Evolutionary conservation across 2,888 invertebrate species (phyloP), one percentile per base, ranked within the genome.

Genomic region (Xylophagus ater): DNA sequence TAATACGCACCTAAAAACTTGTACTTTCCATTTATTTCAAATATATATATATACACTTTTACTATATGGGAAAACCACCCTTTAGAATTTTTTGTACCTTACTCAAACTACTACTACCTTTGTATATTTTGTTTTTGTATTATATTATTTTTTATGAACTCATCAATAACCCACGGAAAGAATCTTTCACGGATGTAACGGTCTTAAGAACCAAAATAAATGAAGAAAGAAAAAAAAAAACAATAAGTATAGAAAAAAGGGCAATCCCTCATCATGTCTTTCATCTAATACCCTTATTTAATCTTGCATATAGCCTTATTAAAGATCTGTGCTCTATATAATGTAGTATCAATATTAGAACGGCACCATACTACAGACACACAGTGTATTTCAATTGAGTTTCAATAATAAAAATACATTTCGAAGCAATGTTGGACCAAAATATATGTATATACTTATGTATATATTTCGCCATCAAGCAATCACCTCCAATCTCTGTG

Each of bases 251-350:
- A 36, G 10, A 30, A 15, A 47, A 43, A 32, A 40, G 40, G 45
- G 44, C 47, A 46, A 46, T 47, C 47, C 47, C 45, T 49, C 49
- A 49, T 47, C 44, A 39, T 46, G 41, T 45, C 38, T 44, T 37
- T 36, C 41, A n/a, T 33, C 41, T 49, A 47, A 49, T 49, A 47
- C 49, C 49, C 47, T 46, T 49, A 49, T 47, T 49, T 49, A 49
- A 49, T 49, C 49, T 45, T 46, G 43, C 45, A 45, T 45, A 47
- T 44, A 46, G 45, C 46, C 47, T 49, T 47, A 47, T 49, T 49
- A 49, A 44, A n/a, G n/a, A n/a, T n/a, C n/a, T n/a, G n/a, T n/a
- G n/a, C n/a, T n/a, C n/a, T n/a, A n/a, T n/a, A n/a, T n/a, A n/a
- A n/a, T n/a, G n/a, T n/a, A n/a, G n/a, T n/a, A n/a, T n/a, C n/a